Conservation (phyloP, 2,113 vertebrate species). For the Tachuris rubrigastra region DNA sequence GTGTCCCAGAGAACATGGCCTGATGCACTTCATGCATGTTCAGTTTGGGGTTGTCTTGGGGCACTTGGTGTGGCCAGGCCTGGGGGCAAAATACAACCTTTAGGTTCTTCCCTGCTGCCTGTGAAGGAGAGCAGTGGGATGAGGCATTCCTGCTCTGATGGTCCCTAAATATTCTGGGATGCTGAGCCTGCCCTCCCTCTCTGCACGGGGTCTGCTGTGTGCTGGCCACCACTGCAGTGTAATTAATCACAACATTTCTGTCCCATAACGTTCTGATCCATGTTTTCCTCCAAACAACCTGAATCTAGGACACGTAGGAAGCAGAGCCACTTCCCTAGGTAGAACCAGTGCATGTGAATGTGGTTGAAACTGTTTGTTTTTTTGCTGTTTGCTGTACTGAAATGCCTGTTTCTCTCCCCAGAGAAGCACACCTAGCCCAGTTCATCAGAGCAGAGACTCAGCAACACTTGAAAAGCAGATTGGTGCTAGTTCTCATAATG, state of each 20-base stretch:
- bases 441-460: slow-evolving; percentile 81
- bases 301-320: neutral
- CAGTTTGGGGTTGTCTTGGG: neutral
- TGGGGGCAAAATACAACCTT: fast-evolving
- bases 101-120: neutral
- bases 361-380: neutral
- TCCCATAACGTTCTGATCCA: neutral
- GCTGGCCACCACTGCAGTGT: neutral
- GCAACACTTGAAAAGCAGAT: slow-evolving; percentile 79
- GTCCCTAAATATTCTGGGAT: neutral
- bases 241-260: neutral
- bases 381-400: neutral
- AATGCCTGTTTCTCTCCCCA: slow-evolving; percentile 53
- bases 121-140: neutral
- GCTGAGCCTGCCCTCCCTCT: neutral
- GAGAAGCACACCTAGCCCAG: slow-evolving; percentile 96
- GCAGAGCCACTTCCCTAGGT: neutral
- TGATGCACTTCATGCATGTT: neutral
- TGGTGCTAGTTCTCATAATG: slow-evolving; percentile 78
- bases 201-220: neutral
- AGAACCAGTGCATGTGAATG: neutral
- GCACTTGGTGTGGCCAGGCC: neutral
- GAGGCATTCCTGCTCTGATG: neutral
- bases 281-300: neutral
- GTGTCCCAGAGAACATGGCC: neutral